Base-by-base conservation (phyloP, 1,140 invertebrate genomes). In the Platyscapa corneri region DNA sequence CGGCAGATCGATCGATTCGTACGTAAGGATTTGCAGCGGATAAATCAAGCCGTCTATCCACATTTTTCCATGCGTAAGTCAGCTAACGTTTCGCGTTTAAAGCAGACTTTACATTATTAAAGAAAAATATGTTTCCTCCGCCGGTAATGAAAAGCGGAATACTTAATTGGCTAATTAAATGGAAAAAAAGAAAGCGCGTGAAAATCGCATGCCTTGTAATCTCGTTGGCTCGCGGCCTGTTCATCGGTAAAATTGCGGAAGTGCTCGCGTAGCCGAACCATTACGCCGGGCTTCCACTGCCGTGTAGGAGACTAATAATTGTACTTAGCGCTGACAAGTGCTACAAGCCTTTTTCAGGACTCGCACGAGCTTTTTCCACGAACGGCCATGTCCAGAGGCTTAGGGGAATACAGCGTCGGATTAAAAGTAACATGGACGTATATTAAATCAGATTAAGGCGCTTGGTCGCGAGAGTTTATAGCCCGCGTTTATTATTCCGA, bases 271-370 rank as follows among this genome's bases (percentile, higher is more conserved):
- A n/a, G n/a, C n/a, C n/a, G 39, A 67, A 12, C 60, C 56, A 80
- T 67, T 80, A 46, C 30, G 23, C 34, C 27, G 6, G 49, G 10
- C 27, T 49, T 42, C 23, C 16, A 34, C 30, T 82, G 64, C 42
- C 82, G 82, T 83, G 82, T 30, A 12, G 20, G 23, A 39, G 42
- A 53, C 74, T 77, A 83, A 83, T 83, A 76, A 83, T 83, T 77
- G 75, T 46, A 46, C 78, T 64, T 67, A 16, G 18, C n/a, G 56
- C 70, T 72, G 70, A 82, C 49, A 60, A 20, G 46, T 49, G 53
- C 12, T n/a, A 67, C 79, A 23, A 53, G 23, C 23, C 23, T n/a
- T 74, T 56, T 76, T 74, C 42, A 74, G 53, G 30, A 75, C 5
- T 46, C 14, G 39, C 30, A n/a, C 67, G 34, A 49, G n/a, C 3